Percentiles rank a stretch among this genome's conserved stretches.
These are phyloP conservation scores for Lophius americanus DNA, from an alignment of 2,797 vertebrate genomes.

Conservation along the genomic window DNA sequence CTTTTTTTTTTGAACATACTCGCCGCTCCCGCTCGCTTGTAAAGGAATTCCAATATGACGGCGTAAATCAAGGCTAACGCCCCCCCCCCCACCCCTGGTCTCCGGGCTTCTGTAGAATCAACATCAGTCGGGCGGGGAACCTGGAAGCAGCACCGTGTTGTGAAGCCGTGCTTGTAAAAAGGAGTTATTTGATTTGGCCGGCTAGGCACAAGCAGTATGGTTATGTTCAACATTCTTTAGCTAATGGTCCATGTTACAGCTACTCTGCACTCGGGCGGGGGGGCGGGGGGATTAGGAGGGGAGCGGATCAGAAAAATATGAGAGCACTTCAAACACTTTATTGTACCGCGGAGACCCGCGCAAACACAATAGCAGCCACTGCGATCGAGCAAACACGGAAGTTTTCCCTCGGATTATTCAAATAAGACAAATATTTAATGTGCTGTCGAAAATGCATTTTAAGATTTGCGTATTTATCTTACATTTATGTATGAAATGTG, in stretches of 20 bases:
- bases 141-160: slow-evolving; percentile 50
- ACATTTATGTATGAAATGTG: background rate
- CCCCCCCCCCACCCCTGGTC: slow-evolving; percentile 8
- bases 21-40: slow-evolving; percentile 56
- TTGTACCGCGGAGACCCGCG: slow-evolving; percentile 55
- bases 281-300: slow-evolving; percentile 39
- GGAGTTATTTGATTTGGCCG: slow-evolving; percentile 75
- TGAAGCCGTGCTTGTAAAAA: slow-evolving; percentile 65
- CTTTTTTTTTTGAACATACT: slow-evolving; percentile 42
- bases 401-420: no score
- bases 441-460: no score
- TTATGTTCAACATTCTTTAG: slow-evolving; percentile 76
- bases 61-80: slow-evolving; percentile 67
- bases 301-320: background rate
- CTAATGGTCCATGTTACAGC: slow-evolving; percentile 75
- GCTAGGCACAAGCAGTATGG: slow-evolving; percentile 54
- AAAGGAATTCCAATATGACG: slow-evolving; percentile 71
- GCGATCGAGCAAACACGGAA: no score
- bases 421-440: no score
- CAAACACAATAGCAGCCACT: background rate
- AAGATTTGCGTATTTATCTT: no score
- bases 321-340: slow-evolving; percentile 40
- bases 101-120: slow-evolving; percentile 60
- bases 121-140: slow-evolving; percentile 52
- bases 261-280: slow-evolving; percentile 32